Evolutionary conservation across 2,113 vertebrate species (phyloP).

Genomic region (Neotragus moschatus): DNA sequence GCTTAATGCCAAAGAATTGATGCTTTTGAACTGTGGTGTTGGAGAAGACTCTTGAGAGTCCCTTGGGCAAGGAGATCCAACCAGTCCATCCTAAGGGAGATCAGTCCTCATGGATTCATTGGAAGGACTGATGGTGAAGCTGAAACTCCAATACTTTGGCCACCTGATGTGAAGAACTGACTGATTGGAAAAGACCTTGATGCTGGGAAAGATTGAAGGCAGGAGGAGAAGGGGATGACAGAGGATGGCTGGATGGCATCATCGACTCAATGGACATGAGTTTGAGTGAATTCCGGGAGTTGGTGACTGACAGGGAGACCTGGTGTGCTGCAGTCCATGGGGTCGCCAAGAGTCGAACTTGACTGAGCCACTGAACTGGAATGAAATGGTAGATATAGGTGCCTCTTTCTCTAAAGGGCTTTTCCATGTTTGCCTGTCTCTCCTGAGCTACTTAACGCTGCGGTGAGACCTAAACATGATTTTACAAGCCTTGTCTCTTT

Average conservation of each 20-base stretch:
- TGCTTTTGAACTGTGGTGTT: neutral
- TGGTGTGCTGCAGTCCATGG: neutral
- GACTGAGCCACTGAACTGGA: neutral
- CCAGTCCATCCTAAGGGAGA: neutral
- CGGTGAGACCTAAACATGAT: neutral
- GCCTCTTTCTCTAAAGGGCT: neutral
- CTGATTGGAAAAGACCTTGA: neutral
- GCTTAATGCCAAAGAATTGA: rapidly evolving
- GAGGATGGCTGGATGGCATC: neutral
- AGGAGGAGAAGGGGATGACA: neutral
- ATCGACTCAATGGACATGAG: neutral
- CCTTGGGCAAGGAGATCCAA: neutral
- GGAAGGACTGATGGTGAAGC: neutral
- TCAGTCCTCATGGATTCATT: too few relatives aligned
- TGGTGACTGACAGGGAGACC: neutral
- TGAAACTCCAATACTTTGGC: neutral
- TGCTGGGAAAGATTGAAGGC: neutral
- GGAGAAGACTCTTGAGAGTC: neutral
- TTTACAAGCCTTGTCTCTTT: neutral
- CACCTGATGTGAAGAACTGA: neutral
- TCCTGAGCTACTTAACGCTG: neutral
- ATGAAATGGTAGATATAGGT: neutral
- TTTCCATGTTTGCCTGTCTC: neutral
- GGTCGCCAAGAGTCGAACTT: neutral
- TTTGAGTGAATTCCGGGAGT: neutral